Evolutionary conservation across 2,888 invertebrate genomes (phyloP).

Genomic region (Tethea ocularis): DNA sequence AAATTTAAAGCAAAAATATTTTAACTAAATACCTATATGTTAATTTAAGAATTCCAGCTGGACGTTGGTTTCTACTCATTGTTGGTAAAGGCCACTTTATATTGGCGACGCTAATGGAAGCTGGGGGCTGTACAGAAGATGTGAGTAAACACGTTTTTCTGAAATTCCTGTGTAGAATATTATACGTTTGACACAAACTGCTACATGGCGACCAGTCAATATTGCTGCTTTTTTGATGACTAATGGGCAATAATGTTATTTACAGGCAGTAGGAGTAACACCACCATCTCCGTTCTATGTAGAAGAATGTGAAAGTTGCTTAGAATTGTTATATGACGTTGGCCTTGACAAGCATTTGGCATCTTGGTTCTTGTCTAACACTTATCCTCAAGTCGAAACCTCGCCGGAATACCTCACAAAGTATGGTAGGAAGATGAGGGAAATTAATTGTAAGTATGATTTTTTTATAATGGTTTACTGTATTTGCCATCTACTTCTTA

Average conservation of each 20-base stretch:
- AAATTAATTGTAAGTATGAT: conserved; percentile 66
- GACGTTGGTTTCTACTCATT: conserved; percentile 88
- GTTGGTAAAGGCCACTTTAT: conserved; percentile 89
- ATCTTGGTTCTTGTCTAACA: conserved; percentile 87
- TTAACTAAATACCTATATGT: too few relatives aligned
- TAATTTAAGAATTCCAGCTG: conserved; percentile 79
- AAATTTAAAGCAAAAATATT: too few relatives aligned
- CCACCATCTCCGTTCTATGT: conserved; percentile 93
- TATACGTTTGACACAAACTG: too few relatives aligned
- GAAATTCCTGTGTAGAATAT: too few relatives aligned
- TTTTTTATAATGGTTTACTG: neutral
- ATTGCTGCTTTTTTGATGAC: too few relatives aligned
- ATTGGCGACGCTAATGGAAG: conserved; percentile 88
- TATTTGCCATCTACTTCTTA: too few relatives aligned
- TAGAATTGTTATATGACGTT: conserved; percentile 90
- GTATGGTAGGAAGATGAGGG: conserved; percentile 65
- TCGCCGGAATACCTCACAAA: conserved; percentile 69
- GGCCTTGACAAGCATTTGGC: conserved; percentile 89
- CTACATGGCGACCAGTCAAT: too few relatives aligned
- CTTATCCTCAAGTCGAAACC: conserved; percentile 83
- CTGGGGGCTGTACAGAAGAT: conserved; percentile 89
- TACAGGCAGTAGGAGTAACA: conserved; percentile 83
- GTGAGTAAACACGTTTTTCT: too few relatives aligned
- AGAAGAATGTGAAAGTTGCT: conserved; percentile 94
- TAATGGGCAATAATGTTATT: conserved; percentile 14